Evolutionary conservation across 2,113 vertebrate species (phyloP), one percentile per base, ranked within the genome.

Genomic region (Tiliqua scincoides): DNA sequence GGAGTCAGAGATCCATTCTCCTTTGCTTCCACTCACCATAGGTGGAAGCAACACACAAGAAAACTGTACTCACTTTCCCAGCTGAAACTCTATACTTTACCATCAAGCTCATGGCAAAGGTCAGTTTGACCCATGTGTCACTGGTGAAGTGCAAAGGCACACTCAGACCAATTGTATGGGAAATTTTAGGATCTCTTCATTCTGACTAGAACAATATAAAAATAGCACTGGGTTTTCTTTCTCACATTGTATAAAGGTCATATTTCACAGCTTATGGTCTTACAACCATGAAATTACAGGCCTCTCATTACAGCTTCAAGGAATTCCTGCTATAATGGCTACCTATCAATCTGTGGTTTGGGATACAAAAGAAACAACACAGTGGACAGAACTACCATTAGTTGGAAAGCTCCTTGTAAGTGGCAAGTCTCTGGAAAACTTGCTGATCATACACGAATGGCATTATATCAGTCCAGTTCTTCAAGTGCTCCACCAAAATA

Each of bases 201-300:
- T 43, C 0, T 79, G 76, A 82, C 67, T 91, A 25, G 2, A 85
- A 30, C 57, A 67, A 89, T 79, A 37, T 63, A 81, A 62, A 2
- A 61, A 21, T 78, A 2, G 30, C 1, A 27, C 48, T 40, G 88
- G 87, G 15, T 68, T 88, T 40, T 86, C 35, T 61, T 86, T 80
- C 78, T 86, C 6, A 68, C 70, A 68, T 2, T 86, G 88, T 68
- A 84, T 74, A 85, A 80, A 74, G 68, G 87, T 82, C 83, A 57
- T 18, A 85, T 77, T 90, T 89, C 91, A 83, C 79, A 62, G 23
- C 78, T 72, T 93, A 91, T 84, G 83, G 89, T 89, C 67, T 92
- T 79, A 11, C 15, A 84, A 10, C 65, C 10, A 0, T 79, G 85
- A 88, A 85, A 89, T 90, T 74, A 6, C 0, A 83, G 84, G 75